Base-by-base conservation (phyloP, 2,113 vertebrate species). In the Patagioenas fasciata region DNA sequence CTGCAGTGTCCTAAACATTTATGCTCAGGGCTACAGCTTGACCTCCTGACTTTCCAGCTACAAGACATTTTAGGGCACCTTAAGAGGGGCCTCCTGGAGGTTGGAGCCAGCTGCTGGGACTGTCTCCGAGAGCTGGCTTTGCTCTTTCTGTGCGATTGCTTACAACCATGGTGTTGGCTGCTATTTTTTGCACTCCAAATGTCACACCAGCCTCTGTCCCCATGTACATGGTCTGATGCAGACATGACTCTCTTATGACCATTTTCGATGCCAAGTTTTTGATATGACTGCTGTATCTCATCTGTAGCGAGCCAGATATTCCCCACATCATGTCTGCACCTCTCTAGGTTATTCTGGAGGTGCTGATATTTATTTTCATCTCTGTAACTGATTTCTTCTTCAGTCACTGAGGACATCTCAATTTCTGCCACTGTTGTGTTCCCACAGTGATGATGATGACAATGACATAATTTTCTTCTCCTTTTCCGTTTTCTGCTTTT, bases 401-500 rank as follows among this genome's bases (percentile, higher is more conserved):
- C 96, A 29, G 34, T 67, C 83, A 79, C 54, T 56, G 71, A 80
- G 31, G 25, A 69, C 51, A 65, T 47, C 53, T 93, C 95, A 38
- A 88, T 78, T 54, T 97, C 81, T 83, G 85, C 91, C 36, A 85
- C 79, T 84, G 79, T 26, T 79, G 85, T 80, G 65, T 85, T 50
- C 25, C 89, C 61, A 64, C 83, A 90, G 91, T 97, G 95, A 60
- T 89, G 72, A 66, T 81, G 67, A 90, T 96, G 92, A 93, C 96
- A 96, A 19, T 74, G 83, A 93, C 96, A 97, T 53, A 96, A 34
- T 91, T 96, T 97, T 95, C 96, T 97, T 69, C 97, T 97, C 90
- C 92, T 98, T 95, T 96, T 97, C 91, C 96, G 51, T 82, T 95
- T 98, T 93, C 93, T 96, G 50, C 77, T 96, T 96, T 92, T 98